These are phyloP conservation scores for Flexamia atlantica DNA, from an alignment of 2,888 invertebrate species.

Conservation along the genomic window DNA sequence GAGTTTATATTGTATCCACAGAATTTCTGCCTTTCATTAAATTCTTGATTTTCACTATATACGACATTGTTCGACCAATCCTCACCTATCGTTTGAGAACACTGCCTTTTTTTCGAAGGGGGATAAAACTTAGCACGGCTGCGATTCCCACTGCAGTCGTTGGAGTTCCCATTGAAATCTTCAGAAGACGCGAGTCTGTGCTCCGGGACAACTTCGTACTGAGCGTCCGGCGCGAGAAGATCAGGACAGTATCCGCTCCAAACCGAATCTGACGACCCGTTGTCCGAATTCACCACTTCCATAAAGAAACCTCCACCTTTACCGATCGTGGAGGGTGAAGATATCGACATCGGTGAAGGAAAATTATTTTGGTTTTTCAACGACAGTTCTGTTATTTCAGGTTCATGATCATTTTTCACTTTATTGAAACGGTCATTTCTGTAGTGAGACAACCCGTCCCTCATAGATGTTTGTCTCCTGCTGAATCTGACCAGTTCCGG, in stretches of 20 bases:
- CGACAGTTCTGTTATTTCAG: neutral
- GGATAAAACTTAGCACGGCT: conserved; percentile 15
- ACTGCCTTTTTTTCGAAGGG: conserved; percentile 40
- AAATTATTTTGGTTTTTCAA: conserved; percentile 61
- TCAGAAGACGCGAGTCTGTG: conserved; percentile 62
- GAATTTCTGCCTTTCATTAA: conserved; percentile 52
- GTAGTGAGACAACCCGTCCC: conserved; percentile 21
- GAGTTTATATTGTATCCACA: conserved; percentile 55
- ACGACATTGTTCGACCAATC: conserved; percentile 52
- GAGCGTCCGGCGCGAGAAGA: conserved; percentile 70
- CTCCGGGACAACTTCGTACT: conserved; percentile 69
- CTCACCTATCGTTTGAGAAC: conserved; percentile 36
- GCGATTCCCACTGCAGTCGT: conserved; percentile 56
- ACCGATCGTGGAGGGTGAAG: conserved; percentile 66
- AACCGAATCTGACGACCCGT: conserved; percentile 67
- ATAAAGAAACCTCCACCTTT: conserved; percentile 64
- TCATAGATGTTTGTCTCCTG: conserved; percentile 58
- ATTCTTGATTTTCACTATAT: conserved; percentile 35
- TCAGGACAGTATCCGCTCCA: conserved; percentile 68
- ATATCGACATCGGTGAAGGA: conserved; percentile 68
- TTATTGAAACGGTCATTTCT: conserved; percentile 12
- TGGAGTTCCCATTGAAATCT: conserved; percentile 59
- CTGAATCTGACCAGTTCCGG: conserved; percentile 68
- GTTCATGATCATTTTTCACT: conserved; percentile 20
- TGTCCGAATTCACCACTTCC: conserved; percentile 65